Percentiles rank a stretch among this genome's conserved stretches.
Conservation (phyloP, 1,140 invertebrate species). For the Lysiphlebus fabarum region DNA sequence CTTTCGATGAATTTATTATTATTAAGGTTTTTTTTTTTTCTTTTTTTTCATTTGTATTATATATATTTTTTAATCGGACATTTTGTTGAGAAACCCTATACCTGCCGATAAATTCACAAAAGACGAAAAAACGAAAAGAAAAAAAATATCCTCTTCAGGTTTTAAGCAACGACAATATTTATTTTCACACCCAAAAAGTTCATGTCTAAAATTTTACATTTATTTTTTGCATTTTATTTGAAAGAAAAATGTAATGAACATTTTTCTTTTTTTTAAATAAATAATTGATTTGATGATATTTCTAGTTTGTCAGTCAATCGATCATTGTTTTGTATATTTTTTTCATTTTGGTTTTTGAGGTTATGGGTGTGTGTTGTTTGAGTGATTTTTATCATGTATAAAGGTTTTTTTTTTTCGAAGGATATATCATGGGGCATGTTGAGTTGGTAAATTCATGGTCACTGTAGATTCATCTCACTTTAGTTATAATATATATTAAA, state of each 20-base stretch:
- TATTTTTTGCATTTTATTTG: neutral
- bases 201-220: neutral
- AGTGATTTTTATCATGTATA: neutral
- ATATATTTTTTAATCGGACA: neutral
- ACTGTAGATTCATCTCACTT: no score
- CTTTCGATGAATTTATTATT: neutral
- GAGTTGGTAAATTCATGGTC: no score
- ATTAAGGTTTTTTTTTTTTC: neutral
- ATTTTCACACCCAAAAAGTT: slow-evolving; percentile 19
- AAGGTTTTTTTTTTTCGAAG: neutral
- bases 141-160: slow-evolving; percentile 15
- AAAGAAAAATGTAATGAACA: neutral
- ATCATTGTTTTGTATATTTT: no score
- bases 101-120: slow-evolving; percentile 24
- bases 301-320: no score
- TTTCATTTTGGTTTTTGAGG: no score
- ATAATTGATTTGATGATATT: no score
- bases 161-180: slow-evolving; percentile 14
- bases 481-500: no score
- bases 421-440: neutral
- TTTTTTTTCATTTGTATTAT: neutral
- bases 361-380: no score
- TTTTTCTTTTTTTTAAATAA: neutral
- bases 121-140: slow-evolving; percentile 12
- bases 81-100: slow-evolving; percentile 16